Conservation (phyloP, 2,797 vertebrate species). For the Emys orbicularis region DNA sequence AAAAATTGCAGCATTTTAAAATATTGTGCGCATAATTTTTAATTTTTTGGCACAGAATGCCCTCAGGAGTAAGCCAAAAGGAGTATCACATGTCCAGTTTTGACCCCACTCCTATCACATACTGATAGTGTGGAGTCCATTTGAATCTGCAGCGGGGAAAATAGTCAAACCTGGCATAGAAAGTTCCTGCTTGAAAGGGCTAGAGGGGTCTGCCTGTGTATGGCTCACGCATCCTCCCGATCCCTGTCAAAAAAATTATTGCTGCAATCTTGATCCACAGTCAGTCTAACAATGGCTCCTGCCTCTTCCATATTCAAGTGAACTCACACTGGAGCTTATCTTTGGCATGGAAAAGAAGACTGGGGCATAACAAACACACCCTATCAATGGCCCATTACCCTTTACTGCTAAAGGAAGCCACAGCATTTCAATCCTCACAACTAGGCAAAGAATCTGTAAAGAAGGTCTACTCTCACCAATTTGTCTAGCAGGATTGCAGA, state of each 20-base stretch:
- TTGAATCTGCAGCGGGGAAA: rapidly evolving
- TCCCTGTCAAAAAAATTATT: neutral
- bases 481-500: too few relatives aligned
- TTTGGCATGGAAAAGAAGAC: neutral
- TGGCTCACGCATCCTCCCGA: neutral
- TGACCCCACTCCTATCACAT: neutral
- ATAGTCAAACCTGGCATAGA: neutral
- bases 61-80: rapidly evolving
- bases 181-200: neutral
- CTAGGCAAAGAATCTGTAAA: neutral
- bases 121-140: neutral
- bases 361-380: neutral
- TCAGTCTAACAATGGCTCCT: neutral
- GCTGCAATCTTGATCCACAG: neutral
- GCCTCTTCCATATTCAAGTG: neutral
- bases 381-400: neutral
- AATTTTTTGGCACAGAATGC: too few relatives aligned
- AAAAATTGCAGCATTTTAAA: too few relatives aligned
- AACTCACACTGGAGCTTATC: neutral
- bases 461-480: too few relatives aligned
- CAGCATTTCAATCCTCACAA: neutral
- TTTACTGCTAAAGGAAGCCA: too few relatives aligned
- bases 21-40: too few relatives aligned
- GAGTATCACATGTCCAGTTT: neutral
- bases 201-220: neutral